Evolutionary conservation across 1,140 invertebrate genomes (phyloP).

Genomic region (Palaemon carinicauda): DNA sequence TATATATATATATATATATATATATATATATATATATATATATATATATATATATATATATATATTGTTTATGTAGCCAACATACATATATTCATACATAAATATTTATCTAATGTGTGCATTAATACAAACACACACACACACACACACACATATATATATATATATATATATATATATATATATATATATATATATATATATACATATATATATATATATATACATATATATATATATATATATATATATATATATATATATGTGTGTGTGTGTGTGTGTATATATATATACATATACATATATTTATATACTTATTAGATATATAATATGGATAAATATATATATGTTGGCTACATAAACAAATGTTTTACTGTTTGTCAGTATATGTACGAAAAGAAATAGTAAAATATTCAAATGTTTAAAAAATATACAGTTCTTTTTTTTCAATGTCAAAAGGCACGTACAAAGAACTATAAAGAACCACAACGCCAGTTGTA

Average conservation of each 20-base stretch:
- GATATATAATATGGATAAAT: too few species aligned
- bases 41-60: slow-evolving; percentile 6
- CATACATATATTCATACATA: not conserved
- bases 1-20: not conserved
- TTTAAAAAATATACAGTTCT: too few species aligned
- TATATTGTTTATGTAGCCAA: too few species aligned
- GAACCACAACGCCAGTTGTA: too few species aligned
- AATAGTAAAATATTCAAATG: too few species aligned
- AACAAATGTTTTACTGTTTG: too few species aligned
- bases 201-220: not conserved
- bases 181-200: not conserved
- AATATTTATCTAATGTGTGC: too few species aligned
- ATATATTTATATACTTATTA: not conserved
- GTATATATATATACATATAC: not conserved
- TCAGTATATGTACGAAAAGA: too few species aligned
- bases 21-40: not conserved
- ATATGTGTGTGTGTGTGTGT: not conserved
- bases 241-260: not conserved
- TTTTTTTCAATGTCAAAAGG: too few species aligned
- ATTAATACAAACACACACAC: not conserved
- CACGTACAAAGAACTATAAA: too few species aligned
- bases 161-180: slow-evolving; percentile 19
- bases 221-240: not conserved
- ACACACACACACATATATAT: not conserved
- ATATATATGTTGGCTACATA: too few species aligned